Percentiles rank a stretch among this genome's conserved stretches.
Evolutionary conservation across 2,113 vertebrate species (phyloP).

Genomic region (Sebastes schlegelii): DNA sequence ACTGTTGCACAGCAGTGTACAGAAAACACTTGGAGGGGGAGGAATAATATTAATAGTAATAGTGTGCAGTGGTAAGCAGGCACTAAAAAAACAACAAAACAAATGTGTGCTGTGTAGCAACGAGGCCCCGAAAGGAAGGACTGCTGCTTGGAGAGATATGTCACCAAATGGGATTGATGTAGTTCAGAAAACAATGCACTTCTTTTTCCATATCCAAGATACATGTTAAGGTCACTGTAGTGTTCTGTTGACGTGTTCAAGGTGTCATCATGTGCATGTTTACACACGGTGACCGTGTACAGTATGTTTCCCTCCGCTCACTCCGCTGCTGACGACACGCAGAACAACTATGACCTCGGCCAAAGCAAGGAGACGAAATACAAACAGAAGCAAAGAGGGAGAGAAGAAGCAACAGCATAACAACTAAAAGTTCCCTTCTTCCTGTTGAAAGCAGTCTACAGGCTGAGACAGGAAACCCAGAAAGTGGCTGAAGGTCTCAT

Average conservation of each 20-base stretch:
- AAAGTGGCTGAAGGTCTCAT: too few relatives aligned
- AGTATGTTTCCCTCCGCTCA: constrained; percentile 6
- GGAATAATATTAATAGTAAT: background rate
- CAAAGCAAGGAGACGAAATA: background rate
- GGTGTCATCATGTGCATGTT: background rate
- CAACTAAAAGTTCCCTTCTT: background rate
- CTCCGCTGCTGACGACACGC: constrained; percentile 21
- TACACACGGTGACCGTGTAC: background rate
- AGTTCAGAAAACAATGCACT: background rate
- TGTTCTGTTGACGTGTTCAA: background rate
- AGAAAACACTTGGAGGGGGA: background rate
- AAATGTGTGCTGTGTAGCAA: background rate
- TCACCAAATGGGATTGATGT: constrained; percentile 3
- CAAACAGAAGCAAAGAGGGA: background rate
- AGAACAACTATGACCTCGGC: background rate
- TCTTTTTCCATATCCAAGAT: background rate
- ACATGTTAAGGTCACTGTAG: background rate
- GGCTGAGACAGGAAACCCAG: too few relatives aligned
- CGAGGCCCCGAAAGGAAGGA: background rate
- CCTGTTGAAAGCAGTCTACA: too few relatives aligned
- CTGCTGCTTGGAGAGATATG: background rate
- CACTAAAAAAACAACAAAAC: background rate
- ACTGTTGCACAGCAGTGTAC: background rate
- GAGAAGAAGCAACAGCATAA: background rate
- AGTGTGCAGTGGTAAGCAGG: background rate